A percentile compares a stretch with the other conserved stretches of the same genome.
Evolutionary conservation across 2,797 vertebrate species (phyloP).

Genomic region (Artibeus jamaicensis): DNA sequence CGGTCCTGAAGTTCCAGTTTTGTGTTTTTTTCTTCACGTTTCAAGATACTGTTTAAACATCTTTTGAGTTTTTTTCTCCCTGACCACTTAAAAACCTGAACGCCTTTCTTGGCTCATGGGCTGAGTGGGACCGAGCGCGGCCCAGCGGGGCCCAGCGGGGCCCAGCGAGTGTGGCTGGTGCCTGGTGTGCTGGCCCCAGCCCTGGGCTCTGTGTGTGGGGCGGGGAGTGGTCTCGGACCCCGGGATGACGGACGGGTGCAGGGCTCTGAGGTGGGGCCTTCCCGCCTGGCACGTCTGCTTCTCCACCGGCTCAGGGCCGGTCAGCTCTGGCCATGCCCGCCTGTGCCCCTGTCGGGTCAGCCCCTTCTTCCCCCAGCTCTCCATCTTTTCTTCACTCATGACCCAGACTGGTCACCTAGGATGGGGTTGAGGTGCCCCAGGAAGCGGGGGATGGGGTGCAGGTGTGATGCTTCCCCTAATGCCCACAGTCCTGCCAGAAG

Average conservation of each 20-base stretch:
- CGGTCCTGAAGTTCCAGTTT: no score
- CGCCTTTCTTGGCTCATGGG: not conserved
- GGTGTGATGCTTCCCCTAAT: not conserved
- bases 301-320: not conserved
- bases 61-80: not conserved
- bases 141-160: not conserved
- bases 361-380: not conserved
- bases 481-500: not conserved
- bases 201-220: no score
- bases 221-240: fast-evolving
- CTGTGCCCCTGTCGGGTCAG: not conserved
- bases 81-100: not conserved
- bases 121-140: not conserved
- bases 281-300: not conserved
- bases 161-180: no score
- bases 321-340: not conserved
- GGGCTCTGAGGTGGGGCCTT: not conserved
- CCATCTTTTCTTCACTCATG: not conserved
- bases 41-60: not conserved
- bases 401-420: not conserved
- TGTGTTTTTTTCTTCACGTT: no score
- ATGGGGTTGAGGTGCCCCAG: fast-evolving
- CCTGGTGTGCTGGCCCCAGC: no score
- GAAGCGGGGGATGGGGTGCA: no score
- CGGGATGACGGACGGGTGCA: fast-evolving